A percentile compares a stretch with the other conserved stretches of the same genome.
These are phyloP conservation scores for Pandion haliaetus DNA, from an alignment of 2,113 vertebrate genomes.

Conservation along the genomic window DNA sequence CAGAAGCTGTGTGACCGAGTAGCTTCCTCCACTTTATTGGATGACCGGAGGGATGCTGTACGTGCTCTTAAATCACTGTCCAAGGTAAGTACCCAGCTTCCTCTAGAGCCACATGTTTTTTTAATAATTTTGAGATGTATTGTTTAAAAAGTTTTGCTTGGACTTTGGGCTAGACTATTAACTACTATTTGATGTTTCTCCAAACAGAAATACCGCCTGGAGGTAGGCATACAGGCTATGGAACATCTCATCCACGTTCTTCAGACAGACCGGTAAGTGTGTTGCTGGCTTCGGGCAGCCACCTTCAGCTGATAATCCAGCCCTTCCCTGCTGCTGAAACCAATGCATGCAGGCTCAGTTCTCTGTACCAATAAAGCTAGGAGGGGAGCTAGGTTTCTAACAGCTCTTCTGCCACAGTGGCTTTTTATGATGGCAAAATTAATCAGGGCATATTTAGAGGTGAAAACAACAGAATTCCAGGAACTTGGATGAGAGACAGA, in stretches of 20 bases:
- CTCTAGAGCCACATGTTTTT: accelerated
- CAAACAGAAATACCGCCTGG: conserved; percentile 90
- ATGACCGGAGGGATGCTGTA: conserved; percentile 94
- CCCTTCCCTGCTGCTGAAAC: too few relatives aligned
- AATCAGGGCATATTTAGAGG: accelerated
- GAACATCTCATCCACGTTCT: conserved; percentile 90
- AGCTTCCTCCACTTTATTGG: conserved; percentile 93
- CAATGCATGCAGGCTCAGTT: accelerated
- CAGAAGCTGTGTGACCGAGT: conserved; percentile 97
- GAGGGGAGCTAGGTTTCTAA: neutral
- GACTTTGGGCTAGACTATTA: accelerated
- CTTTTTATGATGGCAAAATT: accelerated
- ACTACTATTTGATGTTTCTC: neutral
- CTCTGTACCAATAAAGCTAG: accelerated
- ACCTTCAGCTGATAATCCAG: accelerated
- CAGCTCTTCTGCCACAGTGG: accelerated
- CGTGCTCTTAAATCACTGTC: conserved; percentile 94
- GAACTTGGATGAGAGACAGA: neutral
- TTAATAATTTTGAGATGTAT: accelerated
- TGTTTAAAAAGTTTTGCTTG: neutral
- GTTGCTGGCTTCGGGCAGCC: neutral
- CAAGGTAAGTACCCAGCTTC: conserved; percentile 41
- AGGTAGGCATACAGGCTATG: conserved; percentile 95
- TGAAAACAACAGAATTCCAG: neutral
- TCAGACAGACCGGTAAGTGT: conserved; percentile 90